Evolutionary conservation across 37 sponge, comb jelly and placozoan species (phyloP).

Genomic region (Mnemiopsis leidyi): DNA sequence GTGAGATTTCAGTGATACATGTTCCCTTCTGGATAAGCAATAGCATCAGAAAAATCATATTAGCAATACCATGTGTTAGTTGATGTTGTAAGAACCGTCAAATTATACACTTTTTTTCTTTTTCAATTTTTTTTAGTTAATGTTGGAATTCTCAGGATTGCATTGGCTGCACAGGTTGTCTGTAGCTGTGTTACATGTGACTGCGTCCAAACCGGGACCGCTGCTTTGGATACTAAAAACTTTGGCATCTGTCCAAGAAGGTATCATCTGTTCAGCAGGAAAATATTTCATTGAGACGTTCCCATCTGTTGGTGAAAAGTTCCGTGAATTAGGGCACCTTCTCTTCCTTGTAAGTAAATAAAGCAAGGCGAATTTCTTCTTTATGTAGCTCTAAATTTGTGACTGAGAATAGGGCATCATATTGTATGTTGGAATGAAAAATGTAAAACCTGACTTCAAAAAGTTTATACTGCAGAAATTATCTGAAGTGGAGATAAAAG

Average conservation of each 20-base stretch:
- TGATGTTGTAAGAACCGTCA: too few species aligned
- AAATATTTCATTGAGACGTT: neutral
- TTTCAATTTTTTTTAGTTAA: too few species aligned
- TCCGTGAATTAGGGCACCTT: neutral
- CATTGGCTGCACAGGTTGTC: conserved; percentile 39
- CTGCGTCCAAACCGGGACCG: conserved; percentile 24
- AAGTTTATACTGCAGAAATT: neutral
- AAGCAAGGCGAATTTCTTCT: too few species aligned
- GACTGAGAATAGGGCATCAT: too few species aligned
- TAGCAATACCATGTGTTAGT: too few species aligned
- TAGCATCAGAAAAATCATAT: too few species aligned
- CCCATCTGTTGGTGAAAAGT: conserved; percentile 2
- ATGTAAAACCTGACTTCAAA: neutral
- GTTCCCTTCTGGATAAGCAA: too few species aligned
- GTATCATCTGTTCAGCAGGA: neutral
- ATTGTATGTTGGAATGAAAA: too few species aligned
- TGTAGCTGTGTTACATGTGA: conserved; percentile 2
- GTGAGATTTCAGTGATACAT: too few species aligned
- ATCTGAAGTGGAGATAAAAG: conserved; percentile 7
- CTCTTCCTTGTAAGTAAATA: neutral
- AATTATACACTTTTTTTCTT: too few species aligned
- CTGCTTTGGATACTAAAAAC: conserved; percentile 41
- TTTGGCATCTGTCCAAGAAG: neutral
- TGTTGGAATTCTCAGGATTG: neutral
- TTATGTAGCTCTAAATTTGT: too few species aligned